phyloP scores from a whole-genome alignment of 2,797 vertebrate species.

The Helostoma temminkii region DNA sequence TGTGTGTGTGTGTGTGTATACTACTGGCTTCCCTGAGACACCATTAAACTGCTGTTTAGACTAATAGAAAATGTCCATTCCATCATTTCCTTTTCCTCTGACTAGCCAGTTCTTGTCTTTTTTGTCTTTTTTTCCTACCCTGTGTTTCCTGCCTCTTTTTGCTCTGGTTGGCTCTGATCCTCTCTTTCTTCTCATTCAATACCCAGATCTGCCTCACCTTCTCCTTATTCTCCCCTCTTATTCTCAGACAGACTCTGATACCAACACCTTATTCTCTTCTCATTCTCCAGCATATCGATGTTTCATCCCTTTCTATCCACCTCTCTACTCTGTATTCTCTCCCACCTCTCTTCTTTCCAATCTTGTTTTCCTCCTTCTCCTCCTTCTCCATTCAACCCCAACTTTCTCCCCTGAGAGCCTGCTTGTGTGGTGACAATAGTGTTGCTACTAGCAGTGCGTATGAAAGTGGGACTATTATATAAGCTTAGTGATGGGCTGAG shows the following conservation, averaged over 20 bases:
- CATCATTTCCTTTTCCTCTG: constrained; percentile 5
- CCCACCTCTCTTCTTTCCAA: constrained; percentile 23
- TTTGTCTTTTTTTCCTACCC: neutral
- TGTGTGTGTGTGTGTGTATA: constrained; percentile 32
- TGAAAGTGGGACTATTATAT: constrained; percentile 79
- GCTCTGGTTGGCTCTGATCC: neutral
- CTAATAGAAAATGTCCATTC: constrained; percentile 48
- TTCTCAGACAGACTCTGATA: constrained; percentile 20
- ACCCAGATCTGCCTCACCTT: constrained; percentile 3
- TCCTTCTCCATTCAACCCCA: constrained; percentile 28
- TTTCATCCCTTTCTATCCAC: constrained; percentile 28
- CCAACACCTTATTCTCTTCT: constrained; percentile 14
- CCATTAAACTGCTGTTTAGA: constrained; percentile 30
- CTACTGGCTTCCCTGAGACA: constrained; percentile 40
- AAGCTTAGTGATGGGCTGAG: constrained; percentile 59
- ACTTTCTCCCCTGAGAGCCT: constrained; percentile 45
- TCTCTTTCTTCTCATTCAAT: constrained; percentile 5
- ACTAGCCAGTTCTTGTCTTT: constrained; percentile 7
- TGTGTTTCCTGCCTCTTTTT: neutral
- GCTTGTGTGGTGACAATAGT: constrained; percentile 50
- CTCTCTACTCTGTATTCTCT: constrained; percentile 27
- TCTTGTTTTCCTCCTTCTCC: constrained; percentile 33
- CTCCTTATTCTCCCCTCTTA: constrained; percentile 12
- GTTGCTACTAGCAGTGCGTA: constrained; percentile 54
- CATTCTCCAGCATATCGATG: constrained; percentile 13